Base-by-base conservation (phyloP, 2,888 invertebrate species). In the Anagyrus pseudococci region DNA sequence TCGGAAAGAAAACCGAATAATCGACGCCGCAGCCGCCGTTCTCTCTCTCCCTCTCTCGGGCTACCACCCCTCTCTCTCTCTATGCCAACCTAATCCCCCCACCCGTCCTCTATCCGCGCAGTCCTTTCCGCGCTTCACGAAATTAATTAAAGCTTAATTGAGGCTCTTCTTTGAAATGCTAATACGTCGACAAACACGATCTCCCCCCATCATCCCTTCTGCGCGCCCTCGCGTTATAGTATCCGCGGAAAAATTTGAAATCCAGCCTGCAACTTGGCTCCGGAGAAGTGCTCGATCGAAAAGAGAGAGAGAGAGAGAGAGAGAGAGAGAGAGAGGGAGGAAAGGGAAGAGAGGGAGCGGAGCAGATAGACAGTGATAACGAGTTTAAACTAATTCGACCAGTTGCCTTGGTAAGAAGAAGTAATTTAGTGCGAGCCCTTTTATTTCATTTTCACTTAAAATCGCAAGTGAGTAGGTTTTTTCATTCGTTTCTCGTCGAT, bases 81-180 rank as follows among this genome's bases (percentile, higher is more conserved):
- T 43, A 61, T 43, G 2, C 23, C 17, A 8, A n/a, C 8, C 48
- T 22, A 7, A 48, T 22, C n/a, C n/a, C n/a, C n/a, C n/a, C n/a
- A n/a, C 29, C 19, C 25, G 47, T 65, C 66, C 63, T 22, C 43
- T 64, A 53, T 62, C 63, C 66, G 47, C 65, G 67, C 64, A 64
- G 67, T 66, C 29, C 63, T 68, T 71, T 71, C 69, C 67, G 70
- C 69, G 72, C 72, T 73, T 74, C 74, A 75, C 76, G 76, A 78
- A 78, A 78, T 79, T 79, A 78, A 80, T 80, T 80, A 77, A 77
- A 75, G 69, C 75, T 79, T 79, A 76, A 80, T 80, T 78, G 77
- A 78, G 77, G 74, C 77, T 75, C 74, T 76, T 77, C 80, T 80
- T 80, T 80, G 80, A 79, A 77, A 80, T 80, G 80, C 75, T 80